A percentile compares a stretch with the other conserved stretches of the same genome.
phyloP scores from a whole-genome alignment of 2,113 vertebrate species.

The Muscicapa adusta region DNA sequence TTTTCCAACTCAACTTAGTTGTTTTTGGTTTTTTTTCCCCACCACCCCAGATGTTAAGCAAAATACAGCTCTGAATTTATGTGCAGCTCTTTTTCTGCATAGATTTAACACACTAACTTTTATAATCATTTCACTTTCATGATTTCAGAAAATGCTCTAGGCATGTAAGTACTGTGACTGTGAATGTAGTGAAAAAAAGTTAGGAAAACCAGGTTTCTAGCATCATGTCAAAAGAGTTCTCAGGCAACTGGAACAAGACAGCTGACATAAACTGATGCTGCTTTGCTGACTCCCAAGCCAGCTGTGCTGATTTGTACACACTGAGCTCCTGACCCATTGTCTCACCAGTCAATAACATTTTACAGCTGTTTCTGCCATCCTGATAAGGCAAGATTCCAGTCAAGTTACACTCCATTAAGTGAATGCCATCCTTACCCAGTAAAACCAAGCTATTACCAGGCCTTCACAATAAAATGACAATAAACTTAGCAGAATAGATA shows the following conservation, averaged over 20 bases:
- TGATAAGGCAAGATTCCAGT: neutral
- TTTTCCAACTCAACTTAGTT: neutral
- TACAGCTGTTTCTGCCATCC: neutral
- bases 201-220: neutral
- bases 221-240: neutral
- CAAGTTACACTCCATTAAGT: neutral
- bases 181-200: neutral
- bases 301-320: neutral
- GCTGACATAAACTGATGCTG: neutral
- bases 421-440: neutral
- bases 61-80: neutral
- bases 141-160: neutral
- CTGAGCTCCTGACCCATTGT: neutral
- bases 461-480: neutral
- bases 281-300: neutral
- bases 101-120: neutral
- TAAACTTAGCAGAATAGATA: neutral
- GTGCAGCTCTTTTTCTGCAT: neutral
- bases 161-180: neutral
- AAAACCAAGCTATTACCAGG: neutral
- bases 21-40: neutral
- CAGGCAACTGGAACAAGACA: neutral
- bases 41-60: neutral
- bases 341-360: neutral
- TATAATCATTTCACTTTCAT: neutral